These are phyloP conservation scores for Bufotes viridis DNA, from an alignment of 2,797 vertebrate genomes.

Conservation along the genomic window DNA sequence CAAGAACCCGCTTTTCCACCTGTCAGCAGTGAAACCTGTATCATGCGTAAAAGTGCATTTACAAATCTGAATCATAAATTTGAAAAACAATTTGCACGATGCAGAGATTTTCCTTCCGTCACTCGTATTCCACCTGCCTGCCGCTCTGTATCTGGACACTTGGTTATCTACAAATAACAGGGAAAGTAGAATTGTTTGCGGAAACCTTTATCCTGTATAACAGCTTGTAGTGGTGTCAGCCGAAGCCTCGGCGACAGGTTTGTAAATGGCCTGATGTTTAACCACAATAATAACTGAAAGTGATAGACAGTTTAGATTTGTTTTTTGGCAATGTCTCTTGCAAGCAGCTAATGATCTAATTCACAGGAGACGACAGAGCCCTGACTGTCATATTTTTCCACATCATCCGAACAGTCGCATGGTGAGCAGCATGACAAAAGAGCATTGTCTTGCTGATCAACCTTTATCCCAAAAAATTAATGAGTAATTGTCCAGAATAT, in stretches of 20 bases:
- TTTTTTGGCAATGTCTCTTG: conserved; percentile 25
- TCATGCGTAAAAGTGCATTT: background rate
- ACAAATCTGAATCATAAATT: background rate
- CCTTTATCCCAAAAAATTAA: background rate
- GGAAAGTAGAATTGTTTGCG: background rate
- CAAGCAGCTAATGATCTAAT: conserved; percentile 29
- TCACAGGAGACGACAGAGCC: conserved; percentile 10
- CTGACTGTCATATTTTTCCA: conserved; percentile 10
- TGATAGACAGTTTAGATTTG: conserved; percentile 32
- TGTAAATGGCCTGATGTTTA: conserved; percentile 31
- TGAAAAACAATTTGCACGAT: background rate
- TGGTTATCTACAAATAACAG: conserved; percentile 27
- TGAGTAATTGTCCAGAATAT: conserved; percentile 1
- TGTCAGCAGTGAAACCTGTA: background rate
- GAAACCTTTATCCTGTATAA: conserved; percentile 23
- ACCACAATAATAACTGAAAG: conserved; percentile 21
- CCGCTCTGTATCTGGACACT: background rate
- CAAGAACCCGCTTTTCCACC: background rate
- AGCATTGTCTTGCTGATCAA: conserved; percentile 6
- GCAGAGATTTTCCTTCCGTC: background rate
- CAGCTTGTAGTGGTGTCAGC: conserved; percentile 5
- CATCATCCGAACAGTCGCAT: background rate
- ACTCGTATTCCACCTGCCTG: background rate
- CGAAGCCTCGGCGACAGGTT: background rate
- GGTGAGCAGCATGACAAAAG: conserved; percentile 19